Conservation (phyloP, 2,888 invertebrate species). For the Pterobdella sp. region DNA sequence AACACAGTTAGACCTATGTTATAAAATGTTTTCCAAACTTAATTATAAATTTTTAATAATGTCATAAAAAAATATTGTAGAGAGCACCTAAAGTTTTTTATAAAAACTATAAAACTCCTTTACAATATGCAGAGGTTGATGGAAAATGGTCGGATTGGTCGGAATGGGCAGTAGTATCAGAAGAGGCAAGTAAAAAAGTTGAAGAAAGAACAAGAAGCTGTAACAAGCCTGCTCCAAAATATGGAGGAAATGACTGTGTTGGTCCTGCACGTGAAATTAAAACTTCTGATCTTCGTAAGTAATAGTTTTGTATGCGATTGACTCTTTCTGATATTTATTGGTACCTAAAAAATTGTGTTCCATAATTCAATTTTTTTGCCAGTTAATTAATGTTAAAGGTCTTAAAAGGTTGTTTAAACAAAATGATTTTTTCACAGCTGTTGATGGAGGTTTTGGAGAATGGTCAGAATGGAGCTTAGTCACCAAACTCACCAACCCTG, state of each 20-base stretch:
- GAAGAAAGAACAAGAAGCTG: neutral
- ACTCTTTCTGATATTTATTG: too few species aligned
- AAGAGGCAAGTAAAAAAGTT: neutral
- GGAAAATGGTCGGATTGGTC: neutral
- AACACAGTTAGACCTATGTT: too few species aligned
- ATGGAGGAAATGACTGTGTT: neutral
- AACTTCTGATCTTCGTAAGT: neutral
- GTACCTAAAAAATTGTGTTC: too few species aligned
- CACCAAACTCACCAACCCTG: slow-evolving; percentile 30
- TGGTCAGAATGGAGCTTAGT: slow-evolving; percentile 33
- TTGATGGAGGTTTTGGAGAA: slow-evolving; percentile 31
- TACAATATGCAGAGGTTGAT: neutral
- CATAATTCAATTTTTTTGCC: too few species aligned
- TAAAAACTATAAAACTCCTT: neutral
- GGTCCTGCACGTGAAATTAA: neutral
- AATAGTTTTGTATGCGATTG: neutral
- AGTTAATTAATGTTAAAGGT: too few species aligned
- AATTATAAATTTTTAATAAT: too few species aligned
- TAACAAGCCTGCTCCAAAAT: neutral
- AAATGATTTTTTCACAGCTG: slow-evolving; percentile 16
- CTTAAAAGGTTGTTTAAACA: neutral
- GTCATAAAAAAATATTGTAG: too few species aligned
- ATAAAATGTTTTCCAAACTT: too few species aligned
- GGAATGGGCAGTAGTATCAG: neutral
- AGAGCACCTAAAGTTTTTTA: neutral